Evolutionary conservation across 2,888 invertebrate genomes (phyloP).

Genomic region (Ephialtes manifestator): DNA sequence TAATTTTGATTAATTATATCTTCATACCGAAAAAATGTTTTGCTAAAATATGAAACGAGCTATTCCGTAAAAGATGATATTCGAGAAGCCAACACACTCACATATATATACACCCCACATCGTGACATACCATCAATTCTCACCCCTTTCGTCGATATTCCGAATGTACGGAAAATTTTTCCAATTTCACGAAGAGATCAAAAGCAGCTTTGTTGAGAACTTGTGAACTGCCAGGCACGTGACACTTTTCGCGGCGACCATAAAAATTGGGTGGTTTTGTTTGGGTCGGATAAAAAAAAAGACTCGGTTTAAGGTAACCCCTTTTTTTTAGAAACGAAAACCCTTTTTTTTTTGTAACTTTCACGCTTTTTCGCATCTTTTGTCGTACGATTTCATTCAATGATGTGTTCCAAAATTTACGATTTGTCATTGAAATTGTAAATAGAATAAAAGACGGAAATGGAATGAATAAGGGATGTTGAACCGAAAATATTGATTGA

Average conservation of each 20-base stretch:
- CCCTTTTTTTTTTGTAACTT: constrained; percentile 24
- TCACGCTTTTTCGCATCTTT: constrained; percentile 22
- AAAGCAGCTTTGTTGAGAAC: constrained; percentile 30
- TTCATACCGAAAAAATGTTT: no score
- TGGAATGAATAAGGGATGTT: background rate
- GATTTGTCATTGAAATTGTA: constrained; percentile 35
- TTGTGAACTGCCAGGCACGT: constrained; percentile 27
- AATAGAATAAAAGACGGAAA: constrained; percentile 28
- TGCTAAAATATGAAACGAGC: no score
- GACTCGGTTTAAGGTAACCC: constrained; percentile 19
- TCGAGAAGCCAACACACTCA: constrained; percentile 53
- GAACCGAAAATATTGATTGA: constrained; percentile 45
- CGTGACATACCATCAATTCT: constrained; percentile 57
- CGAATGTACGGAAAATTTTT: constrained; percentile 59
- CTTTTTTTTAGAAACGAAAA: background rate
- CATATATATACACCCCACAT: constrained; percentile 33
- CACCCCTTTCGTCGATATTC: constrained; percentile 56
- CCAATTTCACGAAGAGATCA: constrained; percentile 53
- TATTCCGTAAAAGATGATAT: constrained; percentile 25
- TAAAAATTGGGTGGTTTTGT: constrained; percentile 51
- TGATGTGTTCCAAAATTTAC: constrained; percentile 44
- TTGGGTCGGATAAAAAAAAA: constrained; percentile 45
- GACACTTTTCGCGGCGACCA: constrained; percentile 31
- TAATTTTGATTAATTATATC: no score
- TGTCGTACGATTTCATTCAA: constrained; percentile 42